Conservation (phyloP, 1,140 invertebrate genomes). For the Sesamia nonagrioides region DNA sequence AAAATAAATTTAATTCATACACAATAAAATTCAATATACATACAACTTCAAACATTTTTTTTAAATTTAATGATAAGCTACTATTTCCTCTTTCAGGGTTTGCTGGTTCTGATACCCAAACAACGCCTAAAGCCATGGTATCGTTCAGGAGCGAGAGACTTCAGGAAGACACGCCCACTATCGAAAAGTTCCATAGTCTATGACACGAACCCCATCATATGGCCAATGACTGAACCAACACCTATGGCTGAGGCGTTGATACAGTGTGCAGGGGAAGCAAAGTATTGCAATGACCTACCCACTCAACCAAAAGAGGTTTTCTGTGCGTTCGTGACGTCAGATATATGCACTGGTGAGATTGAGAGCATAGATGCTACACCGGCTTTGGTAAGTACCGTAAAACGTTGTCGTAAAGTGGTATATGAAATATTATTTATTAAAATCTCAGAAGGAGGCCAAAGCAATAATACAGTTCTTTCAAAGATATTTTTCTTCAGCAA, state of each 20-base stretch:
- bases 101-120: conserved; percentile 64
- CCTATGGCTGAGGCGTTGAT: conserved; percentile 89
- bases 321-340: conserved; percentile 90
- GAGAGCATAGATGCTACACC: conserved; percentile 88
- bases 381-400: conserved; percentile 87
- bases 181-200: conserved; percentile 90
- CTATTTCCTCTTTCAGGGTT: conserved; percentile 56
- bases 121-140: conserved; percentile 59
- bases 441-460: no score
- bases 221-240: conserved; percentile 90
- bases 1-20: no score
- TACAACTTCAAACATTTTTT: neutral
- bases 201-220: conserved; percentile 89
- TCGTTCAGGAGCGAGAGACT: conserved; percentile 72
- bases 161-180: conserved; percentile 86
- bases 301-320: conserved; percentile 88
- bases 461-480: no score
- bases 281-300: conserved; percentile 90
- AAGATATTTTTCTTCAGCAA: no score
- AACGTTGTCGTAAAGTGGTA: no score
- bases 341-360: conserved; percentile 88
- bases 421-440: no score
- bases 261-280: conserved; percentile 89
- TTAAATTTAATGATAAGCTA: no score
- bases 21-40: neutral